A percentile compares a stretch with the other conserved stretches of the same genome.
These are phyloP conservation scores for Jordanella pulchra DNA, from an alignment of 2,797 vertebrate genomes.

Conservation along the genomic window DNA sequence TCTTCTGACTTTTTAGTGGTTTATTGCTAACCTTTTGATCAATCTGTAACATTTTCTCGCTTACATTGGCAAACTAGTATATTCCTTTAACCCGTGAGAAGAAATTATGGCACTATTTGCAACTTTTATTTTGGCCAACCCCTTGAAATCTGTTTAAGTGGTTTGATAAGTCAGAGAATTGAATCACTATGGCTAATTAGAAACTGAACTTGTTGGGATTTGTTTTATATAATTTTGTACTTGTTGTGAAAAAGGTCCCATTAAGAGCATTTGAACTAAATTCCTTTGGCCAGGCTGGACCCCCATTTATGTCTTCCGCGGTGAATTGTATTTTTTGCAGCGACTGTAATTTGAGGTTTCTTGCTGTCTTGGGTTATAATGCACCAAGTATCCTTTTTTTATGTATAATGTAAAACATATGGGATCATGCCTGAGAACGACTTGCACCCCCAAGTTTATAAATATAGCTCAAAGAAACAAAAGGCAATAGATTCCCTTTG, in stretches of 20 bases:
- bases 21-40: neutral
- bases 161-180: constrained; percentile 43
- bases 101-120: constrained; percentile 48
- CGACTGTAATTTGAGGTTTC: constrained; percentile 60
- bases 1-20: constrained; percentile 20
- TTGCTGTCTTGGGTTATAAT: constrained; percentile 55
- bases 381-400: constrained; percentile 41
- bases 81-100: constrained; percentile 42
- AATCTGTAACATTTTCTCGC: constrained; percentile 18
- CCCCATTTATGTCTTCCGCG: constrained; percentile 36
- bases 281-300: constrained; percentile 24
- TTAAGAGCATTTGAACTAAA: constrained; percentile 23
- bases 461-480: constrained; percentile 20
- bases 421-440: constrained; percentile 44
- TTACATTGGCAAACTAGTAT: constrained; percentile 34
- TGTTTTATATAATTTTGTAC: neutral
- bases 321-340: constrained; percentile 45
- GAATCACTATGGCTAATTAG: constrained; percentile 64
- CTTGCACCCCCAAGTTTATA: constrained; percentile 17
- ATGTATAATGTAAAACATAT: constrained; percentile 74
- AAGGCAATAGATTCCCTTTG: constrained; percentile 22
- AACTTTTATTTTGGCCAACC: constrained; percentile 67
- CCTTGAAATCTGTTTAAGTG: constrained; percentile 27
- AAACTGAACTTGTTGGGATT: constrained; percentile 29
- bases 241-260: constrained; percentile 30